Conservation (phyloP, 2,888 invertebrate genomes). For the Apantesis nais region DNA sequence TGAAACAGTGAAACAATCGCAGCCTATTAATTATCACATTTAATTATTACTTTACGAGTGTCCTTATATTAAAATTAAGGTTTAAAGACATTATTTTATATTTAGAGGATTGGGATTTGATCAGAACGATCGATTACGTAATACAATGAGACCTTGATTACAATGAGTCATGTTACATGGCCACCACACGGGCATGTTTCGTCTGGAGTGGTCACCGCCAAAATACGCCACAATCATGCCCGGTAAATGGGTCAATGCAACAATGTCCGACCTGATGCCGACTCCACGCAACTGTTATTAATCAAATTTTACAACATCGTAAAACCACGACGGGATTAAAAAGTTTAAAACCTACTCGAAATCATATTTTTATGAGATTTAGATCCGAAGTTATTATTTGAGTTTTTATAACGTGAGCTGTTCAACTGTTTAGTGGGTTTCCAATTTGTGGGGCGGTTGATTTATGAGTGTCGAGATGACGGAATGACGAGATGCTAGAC, state of each 20-base stretch:
- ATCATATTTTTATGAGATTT: constrained; percentile 84
- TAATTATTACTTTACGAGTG: neutral
- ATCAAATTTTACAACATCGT: constrained; percentile 82
- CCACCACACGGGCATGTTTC: constrained; percentile 63
- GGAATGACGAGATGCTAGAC: constrained; percentile 64
- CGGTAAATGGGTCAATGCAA: constrained; percentile 79
- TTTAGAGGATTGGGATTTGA: neutral
- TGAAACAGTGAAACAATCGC: neutral
- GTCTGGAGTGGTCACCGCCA: constrained; percentile 73
- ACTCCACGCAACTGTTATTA: constrained; percentile 75
- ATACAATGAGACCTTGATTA: constrained; percentile 51
- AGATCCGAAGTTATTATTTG: constrained; percentile 81
- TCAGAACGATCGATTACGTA: constrained; percentile 23
- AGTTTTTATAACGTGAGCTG: constrained; percentile 71
- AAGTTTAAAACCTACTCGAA: constrained; percentile 75
- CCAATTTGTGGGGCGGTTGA: constrained; percentile 77
- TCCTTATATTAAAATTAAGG: neutral
- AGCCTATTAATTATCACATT: neutral
- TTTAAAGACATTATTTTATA: neutral
- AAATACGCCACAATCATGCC: constrained; percentile 66
- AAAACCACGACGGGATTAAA: constrained; percentile 80
- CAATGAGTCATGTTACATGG: constrained; percentile 56
- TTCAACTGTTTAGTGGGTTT: constrained; percentile 68
- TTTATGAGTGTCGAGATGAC: constrained; percentile 65
- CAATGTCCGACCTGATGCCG: constrained; percentile 73